A percentile compares a stretch with the other conserved stretches of the same genome.
Conservation (phyloP, 2,113 vertebrate species). For the Podarcis cretensis region DNA sequence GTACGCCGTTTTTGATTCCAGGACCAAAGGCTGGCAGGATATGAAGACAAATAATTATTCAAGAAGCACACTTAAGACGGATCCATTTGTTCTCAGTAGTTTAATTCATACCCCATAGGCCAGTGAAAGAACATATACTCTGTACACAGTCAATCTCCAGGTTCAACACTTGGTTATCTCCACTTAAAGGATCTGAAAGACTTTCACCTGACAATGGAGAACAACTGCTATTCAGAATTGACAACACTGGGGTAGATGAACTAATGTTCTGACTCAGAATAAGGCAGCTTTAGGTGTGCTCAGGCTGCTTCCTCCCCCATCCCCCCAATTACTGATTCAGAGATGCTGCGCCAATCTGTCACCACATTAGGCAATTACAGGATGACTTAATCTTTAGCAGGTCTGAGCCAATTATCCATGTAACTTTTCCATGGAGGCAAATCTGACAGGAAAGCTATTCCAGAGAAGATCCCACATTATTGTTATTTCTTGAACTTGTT, state of each 20-base stretch:
- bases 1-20: too few relatives aligned
- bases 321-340: background rate
- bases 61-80: background rate
- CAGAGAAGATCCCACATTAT: background rate
- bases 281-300: background rate
- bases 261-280: background rate
- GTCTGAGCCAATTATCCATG: background rate
- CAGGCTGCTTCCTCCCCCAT: background rate
- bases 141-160: too few relatives aligned
- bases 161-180: too few relatives aligned
- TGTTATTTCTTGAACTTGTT: too few relatives aligned
- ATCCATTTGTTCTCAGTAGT: background rate
- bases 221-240: background rate
- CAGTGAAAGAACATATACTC: too few relatives aligned
- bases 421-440: background rate
- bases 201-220: background rate
- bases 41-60: background rate
- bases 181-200: background rate
- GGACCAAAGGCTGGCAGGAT: too few relatives aligned
- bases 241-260: background rate
- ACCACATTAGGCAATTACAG: background rate
- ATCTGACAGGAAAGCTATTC: background rate
- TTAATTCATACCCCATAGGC: too few relatives aligned
- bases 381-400: background rate
- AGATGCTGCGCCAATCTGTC: background rate